Evolutionary conservation across 2,113 vertebrate species (phyloP).

Genomic region (Sander vitreus): DNA sequence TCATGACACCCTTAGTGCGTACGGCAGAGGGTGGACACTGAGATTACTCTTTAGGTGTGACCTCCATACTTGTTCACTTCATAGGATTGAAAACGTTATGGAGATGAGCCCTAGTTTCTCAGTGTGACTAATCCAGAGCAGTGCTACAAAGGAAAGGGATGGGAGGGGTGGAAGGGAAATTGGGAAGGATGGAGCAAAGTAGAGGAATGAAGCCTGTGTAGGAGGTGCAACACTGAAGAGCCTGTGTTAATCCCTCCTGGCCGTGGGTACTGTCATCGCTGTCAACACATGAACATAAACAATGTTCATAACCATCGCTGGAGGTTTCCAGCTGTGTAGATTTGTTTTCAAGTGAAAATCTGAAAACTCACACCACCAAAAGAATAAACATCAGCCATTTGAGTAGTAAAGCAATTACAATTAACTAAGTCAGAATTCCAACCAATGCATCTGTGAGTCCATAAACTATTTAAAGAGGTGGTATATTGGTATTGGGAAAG

Average conservation of each 20-base stretch:
- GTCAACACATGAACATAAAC: conserved; percentile 38
- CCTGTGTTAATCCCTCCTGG: conserved; percentile 68
- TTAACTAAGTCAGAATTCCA: neutral
- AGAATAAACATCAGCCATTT: neutral
- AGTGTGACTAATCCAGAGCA: conserved; percentile 77
- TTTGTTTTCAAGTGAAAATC: neutral
- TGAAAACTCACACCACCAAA: neutral
- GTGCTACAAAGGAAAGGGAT: conserved; percentile 46
- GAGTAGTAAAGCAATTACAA: neutral
- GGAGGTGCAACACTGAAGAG: conserved; percentile 74
- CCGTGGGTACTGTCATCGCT: conserved; percentile 32
- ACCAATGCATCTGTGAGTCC: neutral
- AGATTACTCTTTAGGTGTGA: conserved; percentile 52
- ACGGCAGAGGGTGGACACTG: neutral
- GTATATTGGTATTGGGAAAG: neutral
- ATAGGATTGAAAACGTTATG: conserved; percentile 76
- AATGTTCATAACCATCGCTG: neutral
- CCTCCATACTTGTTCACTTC: conserved; percentile 68
- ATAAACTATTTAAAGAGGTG: neutral
- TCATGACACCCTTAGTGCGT: neutral
- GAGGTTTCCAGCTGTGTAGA: neutral
- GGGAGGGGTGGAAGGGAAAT: conserved; percentile 36
- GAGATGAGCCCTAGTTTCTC: conserved; percentile 81
- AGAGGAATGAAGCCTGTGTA: conserved; percentile 69
- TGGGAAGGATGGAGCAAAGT: conserved; percentile 63